A percentile compares a stretch with the other conserved stretches of the same genome.
Evolutionary conservation across 1,140 invertebrate species (phyloP).

Genomic region (Dreissena polymorpha): DNA sequence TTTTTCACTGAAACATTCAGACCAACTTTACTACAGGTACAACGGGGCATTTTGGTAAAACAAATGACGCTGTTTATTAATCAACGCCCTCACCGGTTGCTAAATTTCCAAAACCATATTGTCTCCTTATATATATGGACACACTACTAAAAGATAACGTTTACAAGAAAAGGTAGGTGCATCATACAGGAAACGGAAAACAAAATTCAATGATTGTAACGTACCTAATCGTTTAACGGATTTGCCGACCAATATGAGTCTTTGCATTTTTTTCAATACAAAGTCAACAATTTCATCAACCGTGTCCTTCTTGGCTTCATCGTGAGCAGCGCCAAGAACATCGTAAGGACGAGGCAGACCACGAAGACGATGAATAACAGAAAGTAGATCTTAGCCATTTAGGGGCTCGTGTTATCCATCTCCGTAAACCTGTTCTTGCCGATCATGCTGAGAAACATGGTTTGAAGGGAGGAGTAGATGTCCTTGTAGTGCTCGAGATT

Average conservation of each 20-base stretch:
- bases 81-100: too few relatives aligned
- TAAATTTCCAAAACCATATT: too few relatives aligned
- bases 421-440: slow-evolving; percentile 82
- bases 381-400: slow-evolving; percentile 65
- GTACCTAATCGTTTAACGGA: too few relatives aligned
- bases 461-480: slow-evolving; percentile 60
- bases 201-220: too few relatives aligned
- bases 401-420: slow-evolving; percentile 59
- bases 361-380: slow-evolving; percentile 61
- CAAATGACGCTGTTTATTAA: too few relatives aligned
- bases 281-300: slow-evolving; percentile 61
- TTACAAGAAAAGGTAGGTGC: too few relatives aligned
- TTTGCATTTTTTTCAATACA: slow-evolving; percentile 54
- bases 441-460: slow-evolving; percentile 81
- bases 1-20: not conserved
- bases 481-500: slow-evolving; percentile 63
- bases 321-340: slow-evolving; percentile 66
- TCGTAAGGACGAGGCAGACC: slow-evolving; percentile 62
- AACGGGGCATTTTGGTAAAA: too few relatives aligned
- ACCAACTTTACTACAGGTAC: too few relatives aligned
- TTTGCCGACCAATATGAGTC: slow-evolving; percentile 33
- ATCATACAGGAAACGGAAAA: too few relatives aligned
- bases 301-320: slow-evolving; percentile 53
- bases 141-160: too few relatives aligned
- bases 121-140: too few relatives aligned